Conservation (phyloP, 2,113 vertebrate genomes). For the Mustelus asterias region DNA sequence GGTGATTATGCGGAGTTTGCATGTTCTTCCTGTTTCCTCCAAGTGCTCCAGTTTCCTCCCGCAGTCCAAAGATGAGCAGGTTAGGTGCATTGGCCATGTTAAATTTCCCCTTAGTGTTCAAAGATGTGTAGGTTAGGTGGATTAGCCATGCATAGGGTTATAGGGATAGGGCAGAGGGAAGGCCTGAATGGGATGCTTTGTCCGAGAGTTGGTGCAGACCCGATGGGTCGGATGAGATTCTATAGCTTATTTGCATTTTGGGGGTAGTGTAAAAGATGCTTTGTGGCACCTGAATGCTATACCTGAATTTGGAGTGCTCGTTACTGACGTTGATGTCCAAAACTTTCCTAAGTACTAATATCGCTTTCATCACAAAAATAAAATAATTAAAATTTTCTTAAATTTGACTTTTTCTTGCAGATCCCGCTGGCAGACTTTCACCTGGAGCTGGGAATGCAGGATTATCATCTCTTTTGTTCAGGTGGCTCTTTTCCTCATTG, state of each 20-base stretch:
- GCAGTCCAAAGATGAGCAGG: no score
- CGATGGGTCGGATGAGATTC: no score
- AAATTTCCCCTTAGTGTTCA: no score
- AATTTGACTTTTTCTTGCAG: slow-evolving; percentile 22
- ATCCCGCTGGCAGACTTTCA: neutral
- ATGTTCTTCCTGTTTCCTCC: no score
- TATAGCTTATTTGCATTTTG: neutral
- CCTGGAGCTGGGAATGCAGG: slow-evolving; percentile 66
- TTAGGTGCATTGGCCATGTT: no score
- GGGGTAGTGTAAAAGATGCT: neutral
- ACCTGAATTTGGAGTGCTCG: neutral
- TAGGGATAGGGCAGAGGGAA: no score
- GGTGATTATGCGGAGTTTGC: no score
- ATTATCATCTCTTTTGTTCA: slow-evolving; percentile 57
- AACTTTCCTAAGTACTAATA: neutral
- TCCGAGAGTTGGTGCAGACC: no score
- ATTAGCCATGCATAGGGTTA: no score
- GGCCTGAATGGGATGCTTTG: no score
- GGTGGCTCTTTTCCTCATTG: slow-evolving; percentile 58
- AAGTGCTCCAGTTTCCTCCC: no score
- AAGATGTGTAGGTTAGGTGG: no score
- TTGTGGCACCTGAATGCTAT: neutral
- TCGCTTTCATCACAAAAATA: neutral
- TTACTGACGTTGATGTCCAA: neutral
- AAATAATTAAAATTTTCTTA: neutral